Evolutionary conservation across 2,113 vertebrate species (phyloP).

Genomic region (Sander vitreus): DNA sequence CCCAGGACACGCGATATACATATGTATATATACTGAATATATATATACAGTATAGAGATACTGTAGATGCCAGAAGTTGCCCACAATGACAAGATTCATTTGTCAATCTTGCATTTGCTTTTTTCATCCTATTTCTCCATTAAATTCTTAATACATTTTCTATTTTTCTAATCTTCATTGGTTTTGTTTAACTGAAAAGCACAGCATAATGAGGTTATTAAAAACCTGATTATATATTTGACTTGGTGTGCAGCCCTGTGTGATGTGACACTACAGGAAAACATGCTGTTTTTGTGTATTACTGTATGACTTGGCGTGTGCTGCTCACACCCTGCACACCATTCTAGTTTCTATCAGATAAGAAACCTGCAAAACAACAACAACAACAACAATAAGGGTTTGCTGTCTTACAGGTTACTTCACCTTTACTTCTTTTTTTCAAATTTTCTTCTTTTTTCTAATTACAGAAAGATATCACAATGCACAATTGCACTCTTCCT

Average conservation of each 20-base stretch:
- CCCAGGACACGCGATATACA: too few species aligned
- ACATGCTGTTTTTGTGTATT: conserved; percentile 9
- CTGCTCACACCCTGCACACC: conserved; percentile 30
- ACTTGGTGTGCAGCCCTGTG: conserved; percentile 27
- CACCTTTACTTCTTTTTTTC: conserved; percentile 3
- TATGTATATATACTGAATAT: too few species aligned
- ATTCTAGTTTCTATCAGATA: conserved; percentile 62
- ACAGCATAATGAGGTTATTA: conserved; percentile 8
- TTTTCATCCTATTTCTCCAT: neutral
- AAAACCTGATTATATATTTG: conserved; percentile 16
- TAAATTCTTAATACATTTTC: conserved; percentile 13
- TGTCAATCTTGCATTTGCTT: neutral
- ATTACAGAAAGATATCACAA: conserved; percentile 20
- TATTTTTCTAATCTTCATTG: neutral
- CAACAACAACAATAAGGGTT: neutral
- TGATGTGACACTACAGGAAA: neutral
- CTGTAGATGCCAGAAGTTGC: neutral
- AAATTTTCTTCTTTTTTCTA: neutral
- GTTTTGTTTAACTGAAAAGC: neutral
- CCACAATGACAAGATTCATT: neutral
- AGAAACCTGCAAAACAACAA: conserved; percentile 26
- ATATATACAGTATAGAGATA: too few species aligned
- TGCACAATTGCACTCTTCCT: conserved; percentile 13
- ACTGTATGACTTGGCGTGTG: conserved; percentile 2
- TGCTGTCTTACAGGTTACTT: conserved; percentile 44